Evolutionary conservation across 1,140 invertebrate species (phyloP).

Genomic region (Holcopasites calliopsidis): DNA sequence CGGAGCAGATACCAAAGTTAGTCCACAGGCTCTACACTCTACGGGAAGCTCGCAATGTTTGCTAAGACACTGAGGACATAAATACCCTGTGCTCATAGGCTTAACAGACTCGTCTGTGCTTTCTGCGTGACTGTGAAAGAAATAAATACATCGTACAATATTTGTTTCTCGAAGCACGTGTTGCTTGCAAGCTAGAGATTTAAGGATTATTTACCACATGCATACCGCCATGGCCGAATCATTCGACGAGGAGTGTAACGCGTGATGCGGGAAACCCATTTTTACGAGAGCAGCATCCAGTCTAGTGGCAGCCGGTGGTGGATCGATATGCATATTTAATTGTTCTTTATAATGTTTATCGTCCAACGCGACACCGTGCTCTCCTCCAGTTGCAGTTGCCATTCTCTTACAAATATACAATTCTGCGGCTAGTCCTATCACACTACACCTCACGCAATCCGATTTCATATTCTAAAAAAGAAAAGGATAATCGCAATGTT

Average conservation of each 20-base stretch:
- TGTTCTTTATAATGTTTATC: conserved; percentile 94
- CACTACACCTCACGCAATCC: conserved; percentile 92
- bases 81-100: conserved; percentile 89
- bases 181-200: not conserved
- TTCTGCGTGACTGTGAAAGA: conserved; percentile 87
- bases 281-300: conserved; percentile 92
- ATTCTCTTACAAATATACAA: conserved; percentile 93
- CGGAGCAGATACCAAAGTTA: conserved; percentile 98
- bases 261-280: conserved; percentile 94
- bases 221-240: conserved; percentile 89
- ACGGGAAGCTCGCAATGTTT: conserved; percentile 99
- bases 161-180: not conserved
- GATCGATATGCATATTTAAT: conserved; percentile 89
- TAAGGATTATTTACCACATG: conserved; percentile 87
- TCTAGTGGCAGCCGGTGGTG: conserved; percentile 90
- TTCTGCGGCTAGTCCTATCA: conserved; percentile 97
- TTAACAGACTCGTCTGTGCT: conserved; percentile 84
- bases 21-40: conserved; percentile 96
- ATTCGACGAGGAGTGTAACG: conserved; percentile 72
- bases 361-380: conserved; percentile 94
- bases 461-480: conserved; percentile 84
- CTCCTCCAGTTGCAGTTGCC: conserved; percentile 90
- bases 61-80: conserved; percentile 97
- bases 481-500: conserved; percentile 57
- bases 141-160: not conserved